A percentile compares a stretch with the other conserved stretches of the same genome.
These are phyloP conservation scores for Tympanuchus pallidicinctus DNA, from an alignment of 2,113 vertebrate genomes.

Conservation along the genomic window DNA sequence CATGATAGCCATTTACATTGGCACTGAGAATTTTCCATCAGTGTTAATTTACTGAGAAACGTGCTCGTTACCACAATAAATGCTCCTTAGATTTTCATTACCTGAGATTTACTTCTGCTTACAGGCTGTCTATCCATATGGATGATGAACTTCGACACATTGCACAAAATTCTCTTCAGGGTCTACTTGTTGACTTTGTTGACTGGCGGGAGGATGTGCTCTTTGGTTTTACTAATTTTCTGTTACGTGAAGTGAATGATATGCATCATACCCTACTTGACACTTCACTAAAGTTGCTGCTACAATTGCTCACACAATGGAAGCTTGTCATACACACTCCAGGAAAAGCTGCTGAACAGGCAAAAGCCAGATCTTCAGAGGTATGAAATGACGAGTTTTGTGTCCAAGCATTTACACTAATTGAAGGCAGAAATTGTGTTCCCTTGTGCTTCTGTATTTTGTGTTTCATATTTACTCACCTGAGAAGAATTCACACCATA, in stretches of 20 bases:
- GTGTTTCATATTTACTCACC: conserved; percentile 34
- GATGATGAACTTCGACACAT: conserved; percentile 98
- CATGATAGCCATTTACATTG: not conserved
- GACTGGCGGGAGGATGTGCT: conserved; percentile 98
- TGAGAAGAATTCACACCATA: conserved; percentile 23
- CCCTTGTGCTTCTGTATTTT: not conserved
- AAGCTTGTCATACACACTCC: conserved; percentile 92
- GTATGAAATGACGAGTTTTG: conserved; percentile 71
- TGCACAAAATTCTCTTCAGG: conserved; percentile 97
- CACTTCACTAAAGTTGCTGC: conserved; percentile 93
- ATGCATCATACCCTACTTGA: conserved; percentile 94
- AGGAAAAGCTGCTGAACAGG: conserved; percentile 84
- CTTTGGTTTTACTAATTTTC: conserved; percentile 96
- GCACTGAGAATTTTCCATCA: not conserved
- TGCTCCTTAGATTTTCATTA: not conserved
- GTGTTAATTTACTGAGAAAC: not conserved
- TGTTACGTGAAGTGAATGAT: conserved; percentile 95
- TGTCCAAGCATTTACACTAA: not conserved
- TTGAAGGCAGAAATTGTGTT: not conserved
- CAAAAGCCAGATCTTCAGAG: conserved; percentile 86
- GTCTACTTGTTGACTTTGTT: conserved; percentile 93
- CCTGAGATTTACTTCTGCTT: not conserved
- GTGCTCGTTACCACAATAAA: not conserved
- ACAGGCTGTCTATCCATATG: conserved; percentile 97
- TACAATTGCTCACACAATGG: conserved; percentile 97